phyloP scores from a whole-genome alignment of 1,140 invertebrate genomes.

The Plectus sambesii region DNA sequence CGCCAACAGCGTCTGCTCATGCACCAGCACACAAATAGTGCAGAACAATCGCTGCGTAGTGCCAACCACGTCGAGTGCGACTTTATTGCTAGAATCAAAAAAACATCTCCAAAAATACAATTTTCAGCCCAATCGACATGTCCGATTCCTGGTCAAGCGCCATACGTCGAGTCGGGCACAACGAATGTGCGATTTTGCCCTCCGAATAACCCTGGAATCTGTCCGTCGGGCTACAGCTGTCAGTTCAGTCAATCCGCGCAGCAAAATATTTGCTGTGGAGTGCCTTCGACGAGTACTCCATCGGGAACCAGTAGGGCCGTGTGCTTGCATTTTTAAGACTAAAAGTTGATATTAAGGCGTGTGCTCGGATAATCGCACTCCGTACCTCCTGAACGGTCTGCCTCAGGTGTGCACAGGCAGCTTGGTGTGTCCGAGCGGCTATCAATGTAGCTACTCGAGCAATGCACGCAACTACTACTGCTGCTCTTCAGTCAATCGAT shows the following conservation, averaged over 20 bases:
- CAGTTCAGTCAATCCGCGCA: conserved; percentile 19
- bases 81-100: no score
- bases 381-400: conserved; percentile 21
- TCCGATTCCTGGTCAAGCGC: no score
- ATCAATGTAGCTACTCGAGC: conserved; percentile 18
- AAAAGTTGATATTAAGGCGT: conserved; percentile 12
- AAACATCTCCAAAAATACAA: no score
- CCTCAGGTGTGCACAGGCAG: conserved; percentile 26
- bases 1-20: conserved; percentile 11
- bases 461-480: conserved; percentile 24
- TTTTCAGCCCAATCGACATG: no score
- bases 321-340: conserved; percentile 5
- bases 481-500: no score
- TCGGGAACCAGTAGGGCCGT: conserved; percentile 4
- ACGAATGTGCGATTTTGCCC: neutral
- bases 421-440: conserved; percentile 21
- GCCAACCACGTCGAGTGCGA: conserved; percentile 1
- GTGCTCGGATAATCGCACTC: conserved; percentile 19
- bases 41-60: conserved; percentile 2
- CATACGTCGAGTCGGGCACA: neutral
- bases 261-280: conserved; percentile 22
- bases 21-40: conserved; percentile 1
- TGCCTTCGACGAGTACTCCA: no score
- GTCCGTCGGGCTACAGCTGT: conserved; percentile 13
- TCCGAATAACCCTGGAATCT: conserved; percentile 6